Conservation (phyloP, 2,888 invertebrate species). For the Apoda limacodes region DNA sequence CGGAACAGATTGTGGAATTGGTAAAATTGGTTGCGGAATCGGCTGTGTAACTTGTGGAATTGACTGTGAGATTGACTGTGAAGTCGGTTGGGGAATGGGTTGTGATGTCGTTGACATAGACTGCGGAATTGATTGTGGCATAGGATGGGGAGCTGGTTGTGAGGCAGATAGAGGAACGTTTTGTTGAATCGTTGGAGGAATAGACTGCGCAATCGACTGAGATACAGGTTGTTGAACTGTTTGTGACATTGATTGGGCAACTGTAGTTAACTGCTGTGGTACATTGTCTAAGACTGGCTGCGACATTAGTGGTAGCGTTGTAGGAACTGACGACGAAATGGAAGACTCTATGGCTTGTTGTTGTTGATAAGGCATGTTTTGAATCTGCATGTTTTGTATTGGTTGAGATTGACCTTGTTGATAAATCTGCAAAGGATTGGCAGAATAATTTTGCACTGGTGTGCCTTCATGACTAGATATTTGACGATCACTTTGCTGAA, state of each 20-base stretch:
- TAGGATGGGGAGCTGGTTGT: constrained; percentile 16
- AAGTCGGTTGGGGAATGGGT: constrained; percentile 9
- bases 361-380: constrained; percentile 28
- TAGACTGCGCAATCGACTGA: constrained; percentile 16
- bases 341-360: constrained; percentile 27
- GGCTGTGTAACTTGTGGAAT: constrained; percentile 4
- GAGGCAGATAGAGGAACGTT: too few species aligned
- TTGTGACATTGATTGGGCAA: constrained; percentile 27
- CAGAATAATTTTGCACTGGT: constrained; percentile 56
- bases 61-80: constrained; percentile 24
- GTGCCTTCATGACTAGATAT: constrained; percentile 67
- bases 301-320: constrained; percentile 25
- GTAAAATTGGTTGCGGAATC: constrained; percentile 15
- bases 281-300: constrained; percentile 23
- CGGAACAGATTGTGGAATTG: constrained; percentile 18
- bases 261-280: constrained; percentile 22
- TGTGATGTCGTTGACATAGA: constrained; percentile 16
- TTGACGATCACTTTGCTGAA: constrained; percentile 58
- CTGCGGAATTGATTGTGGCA: constrained; percentile 22
- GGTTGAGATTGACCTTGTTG: constrained; percentile 41
- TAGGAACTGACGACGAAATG: constrained; percentile 23
- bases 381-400: constrained; percentile 32
- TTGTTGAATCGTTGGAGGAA: constrained; percentile 17
- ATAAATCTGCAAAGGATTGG: constrained; percentile 60
- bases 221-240: constrained; percentile 6